Percentiles rank a stretch among this genome's conserved stretches.
These are phyloP conservation scores for Maconellicoccus hirsutus DNA, from an alignment of 1,140 invertebrate genomes.

Conservation along the genomic window DNA sequence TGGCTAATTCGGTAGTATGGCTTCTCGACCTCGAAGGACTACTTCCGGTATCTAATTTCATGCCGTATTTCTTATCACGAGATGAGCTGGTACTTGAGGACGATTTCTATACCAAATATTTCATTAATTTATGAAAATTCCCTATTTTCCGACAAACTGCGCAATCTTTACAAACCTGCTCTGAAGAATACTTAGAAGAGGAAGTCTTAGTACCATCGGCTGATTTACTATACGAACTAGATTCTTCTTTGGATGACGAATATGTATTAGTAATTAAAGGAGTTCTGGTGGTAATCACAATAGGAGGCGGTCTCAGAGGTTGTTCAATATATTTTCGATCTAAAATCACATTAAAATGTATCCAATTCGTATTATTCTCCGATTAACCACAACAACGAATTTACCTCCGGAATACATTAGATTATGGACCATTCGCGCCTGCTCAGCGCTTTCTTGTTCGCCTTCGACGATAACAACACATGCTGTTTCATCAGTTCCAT, in stretches of 20 bases:
- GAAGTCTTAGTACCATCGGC: neutral
- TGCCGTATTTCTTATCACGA: conserved; percentile 61
- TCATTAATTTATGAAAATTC: neutral
- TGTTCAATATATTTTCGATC: conserved; percentile 73
- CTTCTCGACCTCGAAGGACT: conserved; percentile 70
- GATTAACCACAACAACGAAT: conserved; percentile 26
- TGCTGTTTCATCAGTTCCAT: conserved; percentile 87
- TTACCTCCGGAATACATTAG: conserved; percentile 71
- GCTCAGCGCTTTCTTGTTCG: conserved; percentile 60
- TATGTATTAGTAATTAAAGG: conserved; percentile 33
- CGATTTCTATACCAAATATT: neutral
- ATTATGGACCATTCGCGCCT: conserved; percentile 67
- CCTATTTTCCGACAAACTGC: neutral
- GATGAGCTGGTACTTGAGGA: neutral
- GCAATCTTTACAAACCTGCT: neutral
- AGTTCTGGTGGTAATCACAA: conserved; percentile 50
- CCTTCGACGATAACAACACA: conserved; percentile 96
- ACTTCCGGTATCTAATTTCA: conserved; percentile 31
- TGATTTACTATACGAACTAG: conserved; percentile 7
- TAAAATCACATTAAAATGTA: conserved; percentile 30
- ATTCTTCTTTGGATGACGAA: conserved; percentile 5
- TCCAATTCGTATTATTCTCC: too few species aligned
- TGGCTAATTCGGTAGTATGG: conserved; percentile 76
- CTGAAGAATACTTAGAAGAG: neutral
- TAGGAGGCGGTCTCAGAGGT: conserved; percentile 60